phyloP scores from a whole-genome alignment of 2,113 vertebrate genomes.

The Nannobrachium achirus region DNA sequence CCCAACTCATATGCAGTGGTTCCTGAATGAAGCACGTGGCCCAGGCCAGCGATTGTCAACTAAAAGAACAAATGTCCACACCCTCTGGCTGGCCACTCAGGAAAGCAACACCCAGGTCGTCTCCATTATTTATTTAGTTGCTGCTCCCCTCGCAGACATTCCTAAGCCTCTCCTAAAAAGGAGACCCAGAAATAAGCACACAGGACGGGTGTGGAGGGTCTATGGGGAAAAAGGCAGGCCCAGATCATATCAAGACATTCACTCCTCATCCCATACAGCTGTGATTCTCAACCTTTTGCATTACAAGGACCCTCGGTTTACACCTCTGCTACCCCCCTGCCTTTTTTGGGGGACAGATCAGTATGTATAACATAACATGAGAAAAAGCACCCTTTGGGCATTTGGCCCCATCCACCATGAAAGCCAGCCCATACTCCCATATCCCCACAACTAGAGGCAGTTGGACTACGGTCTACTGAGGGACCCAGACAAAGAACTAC shows the following conservation, averaged over 20 bases:
- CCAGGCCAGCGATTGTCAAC: constrained; percentile 48
- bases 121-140: constrained; percentile 76
- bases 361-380: too few species aligned
- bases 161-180: constrained; percentile 62
- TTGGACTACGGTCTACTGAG: too few species aligned
- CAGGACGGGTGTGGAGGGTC: constrained; percentile 62
- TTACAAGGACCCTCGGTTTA: too few species aligned
- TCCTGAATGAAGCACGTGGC: constrained; percentile 26
- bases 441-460: too few species aligned
- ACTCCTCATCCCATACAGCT: background rate
- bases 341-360: too few species aligned
- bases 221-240: constrained; percentile 37
- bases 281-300: too few species aligned
- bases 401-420: too few species aligned
- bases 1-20: background rate
- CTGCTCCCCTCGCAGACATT: constrained; percentile 58
- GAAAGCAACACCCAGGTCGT: constrained; percentile 77
- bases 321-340: too few species aligned
- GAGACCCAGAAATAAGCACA: constrained; percentile 64
- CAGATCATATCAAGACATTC: constrained; percentile 11
- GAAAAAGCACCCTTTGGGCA: too few species aligned
- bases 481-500: too few species aligned
- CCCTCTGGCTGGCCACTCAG: constrained; percentile 64
- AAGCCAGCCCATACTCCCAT: too few species aligned
- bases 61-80: constrained; percentile 55